phyloP scores from a whole-genome alignment of 2,113 vertebrate species.

The Ellobius talpinus region DNA sequence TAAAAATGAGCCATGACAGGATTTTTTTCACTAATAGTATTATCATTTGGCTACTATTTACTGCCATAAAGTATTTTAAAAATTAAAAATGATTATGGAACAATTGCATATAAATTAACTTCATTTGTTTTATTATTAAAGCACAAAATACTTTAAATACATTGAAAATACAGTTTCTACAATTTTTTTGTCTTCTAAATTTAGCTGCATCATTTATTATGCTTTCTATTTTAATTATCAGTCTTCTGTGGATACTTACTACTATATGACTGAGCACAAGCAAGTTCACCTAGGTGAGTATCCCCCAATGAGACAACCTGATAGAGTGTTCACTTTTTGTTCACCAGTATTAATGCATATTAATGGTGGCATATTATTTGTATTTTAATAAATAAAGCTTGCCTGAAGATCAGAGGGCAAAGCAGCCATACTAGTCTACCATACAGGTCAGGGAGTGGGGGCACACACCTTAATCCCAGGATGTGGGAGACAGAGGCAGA shows the following conservation, averaged over 20 bases:
- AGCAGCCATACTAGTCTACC: no score
- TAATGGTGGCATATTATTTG: no score
- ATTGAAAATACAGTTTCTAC: not conserved
- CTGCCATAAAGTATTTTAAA: not conserved
- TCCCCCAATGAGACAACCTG: not conserved
- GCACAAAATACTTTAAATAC: not conserved
- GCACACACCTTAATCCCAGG: no score
- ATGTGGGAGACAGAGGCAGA: no score
- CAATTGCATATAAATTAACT: not conserved
- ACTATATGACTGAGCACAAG: not conserved
- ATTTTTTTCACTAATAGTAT: not conserved
- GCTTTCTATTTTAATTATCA: not conserved
- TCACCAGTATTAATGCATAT: no score
- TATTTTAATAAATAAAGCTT: no score
- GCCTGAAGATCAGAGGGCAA: no score
- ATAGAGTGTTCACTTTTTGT: not conserved
- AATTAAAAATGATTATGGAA: not conserved
- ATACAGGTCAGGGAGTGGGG: no score
- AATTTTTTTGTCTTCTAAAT: constrained; percentile 3
- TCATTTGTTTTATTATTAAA: constrained; percentile 24
- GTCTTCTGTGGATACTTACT: not conserved
- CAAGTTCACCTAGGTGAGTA: not conserved
- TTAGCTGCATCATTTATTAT: not conserved
- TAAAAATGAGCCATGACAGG: not conserved
- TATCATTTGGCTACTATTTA: not conserved